phyloP scores from a whole-genome alignment of 2,888 invertebrate genomes.

The Ditylenchus weischeri region DNA sequence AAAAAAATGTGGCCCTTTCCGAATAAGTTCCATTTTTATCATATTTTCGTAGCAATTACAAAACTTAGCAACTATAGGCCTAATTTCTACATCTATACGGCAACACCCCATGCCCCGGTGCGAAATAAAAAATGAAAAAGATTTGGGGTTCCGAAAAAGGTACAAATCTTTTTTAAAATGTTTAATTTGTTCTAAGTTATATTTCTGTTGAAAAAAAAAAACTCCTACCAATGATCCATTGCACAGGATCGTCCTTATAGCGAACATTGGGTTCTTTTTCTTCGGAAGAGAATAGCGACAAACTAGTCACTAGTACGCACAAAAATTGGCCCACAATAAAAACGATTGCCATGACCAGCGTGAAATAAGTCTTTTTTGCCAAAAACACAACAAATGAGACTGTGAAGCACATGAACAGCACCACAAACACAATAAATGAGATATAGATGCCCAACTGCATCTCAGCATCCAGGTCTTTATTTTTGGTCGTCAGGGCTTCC shows the following conservation, averaged over 20 bases:
- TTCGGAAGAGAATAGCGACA: constrained; percentile 11
- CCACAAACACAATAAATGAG: constrained; percentile 14
- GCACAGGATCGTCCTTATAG: constrained; percentile 22
- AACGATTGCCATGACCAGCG: constrained; percentile 18
- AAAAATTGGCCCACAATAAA: constrained; percentile 29
- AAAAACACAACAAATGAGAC: constrained; percentile 19
- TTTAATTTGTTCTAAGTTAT: background rate
- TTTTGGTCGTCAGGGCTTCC: constrained; percentile 9
- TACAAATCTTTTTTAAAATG: too few species aligned
- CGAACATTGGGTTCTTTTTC: background rate
- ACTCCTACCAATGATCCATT: constrained; percentile 23
- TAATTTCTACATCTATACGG: too few species aligned
- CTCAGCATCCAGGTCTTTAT: background rate
- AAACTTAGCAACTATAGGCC: too few species aligned
- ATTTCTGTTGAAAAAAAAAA: background rate
- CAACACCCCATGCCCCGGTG: too few species aligned
- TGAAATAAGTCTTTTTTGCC: constrained; percentile 16
- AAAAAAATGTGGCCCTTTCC: too few species aligned
- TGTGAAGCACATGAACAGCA: constrained; percentile 23
- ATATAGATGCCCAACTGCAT: constrained; percentile 7
- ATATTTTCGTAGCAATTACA: too few species aligned
- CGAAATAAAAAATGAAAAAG: too few species aligned
- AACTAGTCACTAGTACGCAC: constrained; percentile 19
- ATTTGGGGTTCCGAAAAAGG: too few species aligned
- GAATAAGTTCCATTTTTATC: too few species aligned